phyloP scores from a whole-genome alignment of 2,113 vertebrate genomes.

The Cebidichthys violaceus region DNA sequence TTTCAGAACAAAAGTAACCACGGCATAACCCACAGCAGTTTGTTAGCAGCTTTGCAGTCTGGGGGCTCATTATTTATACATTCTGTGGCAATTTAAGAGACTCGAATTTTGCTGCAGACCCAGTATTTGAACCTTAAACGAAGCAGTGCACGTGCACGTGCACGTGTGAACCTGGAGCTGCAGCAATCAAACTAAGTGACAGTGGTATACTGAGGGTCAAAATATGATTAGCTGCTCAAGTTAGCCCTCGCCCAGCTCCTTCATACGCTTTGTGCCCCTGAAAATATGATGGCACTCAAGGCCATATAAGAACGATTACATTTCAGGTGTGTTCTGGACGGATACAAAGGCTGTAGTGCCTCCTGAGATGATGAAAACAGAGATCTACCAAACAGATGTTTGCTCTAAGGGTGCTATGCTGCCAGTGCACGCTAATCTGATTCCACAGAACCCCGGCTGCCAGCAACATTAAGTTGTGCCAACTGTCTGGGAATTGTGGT shows the following conservation, averaged over 20 bases:
- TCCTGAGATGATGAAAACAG: not conserved
- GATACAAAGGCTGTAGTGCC: not conserved
- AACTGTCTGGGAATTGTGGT: not conserved
- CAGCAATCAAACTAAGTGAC: not conserved
- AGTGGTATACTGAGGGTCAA: not conserved
- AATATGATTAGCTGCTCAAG: conserved; percentile 8
- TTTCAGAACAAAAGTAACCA: not conserved
- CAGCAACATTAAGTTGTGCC: not conserved
- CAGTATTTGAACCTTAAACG: too few species aligned
- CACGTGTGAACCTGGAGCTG: not conserved
- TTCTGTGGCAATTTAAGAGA: not conserved
- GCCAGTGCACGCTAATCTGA: not conserved
- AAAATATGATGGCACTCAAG: conserved; percentile 9
- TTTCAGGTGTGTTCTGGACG: conserved; percentile 15
- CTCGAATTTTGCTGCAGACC: too few species aligned
- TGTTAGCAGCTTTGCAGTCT: too few species aligned
- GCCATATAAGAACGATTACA: conserved; percentile 15
- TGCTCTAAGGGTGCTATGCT: not conserved
- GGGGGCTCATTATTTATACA: not conserved
- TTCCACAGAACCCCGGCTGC: conserved; percentile 1
- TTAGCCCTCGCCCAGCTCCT: not conserved
- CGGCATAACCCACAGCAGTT: not conserved
- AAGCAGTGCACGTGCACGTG: not conserved
- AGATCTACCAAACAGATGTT: conserved; percentile 35
- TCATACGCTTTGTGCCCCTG: conserved; percentile 3